Evolutionary conservation across 2,888 invertebrate species (phyloP).

Genomic region (Tridacna gigas): DNA sequence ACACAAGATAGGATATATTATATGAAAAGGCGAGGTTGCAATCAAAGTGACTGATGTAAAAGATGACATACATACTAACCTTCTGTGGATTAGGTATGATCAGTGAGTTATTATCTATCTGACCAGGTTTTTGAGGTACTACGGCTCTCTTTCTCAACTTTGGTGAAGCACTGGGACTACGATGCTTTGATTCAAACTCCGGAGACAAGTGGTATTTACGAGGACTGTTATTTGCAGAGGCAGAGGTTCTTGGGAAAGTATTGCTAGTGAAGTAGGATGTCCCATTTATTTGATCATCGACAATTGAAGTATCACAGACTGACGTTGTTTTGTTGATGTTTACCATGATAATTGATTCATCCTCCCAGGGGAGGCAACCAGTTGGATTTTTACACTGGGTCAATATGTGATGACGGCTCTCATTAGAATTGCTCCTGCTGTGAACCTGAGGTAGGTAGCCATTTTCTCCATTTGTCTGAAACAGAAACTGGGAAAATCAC

Average conservation of each 20-base stretch:
- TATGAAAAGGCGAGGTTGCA: no score
- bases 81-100: slow-evolving; percentile 89
- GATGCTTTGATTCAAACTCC: slow-evolving; percentile 62
- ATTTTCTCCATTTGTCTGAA: slow-evolving; percentile 48
- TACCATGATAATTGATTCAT: slow-evolving; percentile 77
- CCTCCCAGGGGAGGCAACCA: slow-evolving; percentile 74
- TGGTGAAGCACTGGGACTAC: slow-evolving; percentile 78
- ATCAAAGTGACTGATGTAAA: no score
- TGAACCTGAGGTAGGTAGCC: slow-evolving; percentile 40
- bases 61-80: slow-evolving; percentile 82
- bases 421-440: slow-evolving; percentile 50
- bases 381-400: slow-evolving; percentile 54
- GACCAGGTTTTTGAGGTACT: slow-evolving; percentile 87
- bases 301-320: slow-evolving; percentile 40
- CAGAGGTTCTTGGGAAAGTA: slow-evolving; percentile 65
- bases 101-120: slow-evolving; percentile 91
- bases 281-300: slow-evolving; percentile 21
- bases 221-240: slow-evolving; percentile 66
- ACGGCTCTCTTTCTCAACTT: slow-evolving; percentile 71
- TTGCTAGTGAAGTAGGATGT: slow-evolving; percentile 42
- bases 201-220: slow-evolving; percentile 69
- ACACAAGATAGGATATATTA: no score
- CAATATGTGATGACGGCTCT: slow-evolving; percentile 48
- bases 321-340: slow-evolving; percentile 66
- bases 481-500: neutral